phyloP scores from a whole-genome alignment of 1,140 invertebrate genomes.

The Orchesella cincta region DNA sequence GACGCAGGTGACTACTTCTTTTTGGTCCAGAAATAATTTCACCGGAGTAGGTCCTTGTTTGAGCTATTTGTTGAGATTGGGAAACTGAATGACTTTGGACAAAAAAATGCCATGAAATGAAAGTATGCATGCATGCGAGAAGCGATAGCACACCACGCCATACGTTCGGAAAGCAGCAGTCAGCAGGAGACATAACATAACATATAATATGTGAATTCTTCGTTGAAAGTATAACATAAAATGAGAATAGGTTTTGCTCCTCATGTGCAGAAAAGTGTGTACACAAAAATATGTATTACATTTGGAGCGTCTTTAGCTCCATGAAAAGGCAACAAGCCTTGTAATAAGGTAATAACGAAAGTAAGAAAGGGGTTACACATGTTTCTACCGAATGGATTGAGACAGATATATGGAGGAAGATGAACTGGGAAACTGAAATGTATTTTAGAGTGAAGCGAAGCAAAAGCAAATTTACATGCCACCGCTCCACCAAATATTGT shows the following conservation, averaged over 20 bases:
- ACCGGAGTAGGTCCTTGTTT: neutral
- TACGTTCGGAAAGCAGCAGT: neutral
- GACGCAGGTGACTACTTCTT: neutral
- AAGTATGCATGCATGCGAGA: neutral
- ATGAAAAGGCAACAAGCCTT: neutral
- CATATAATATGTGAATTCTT: neutral
- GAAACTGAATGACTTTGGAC: neutral
- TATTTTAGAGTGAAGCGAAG: neutral
- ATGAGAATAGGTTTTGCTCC: neutral
- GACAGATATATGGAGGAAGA: neutral
- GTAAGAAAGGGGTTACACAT: neutral
- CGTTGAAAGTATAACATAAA: neutral
- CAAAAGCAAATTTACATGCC: neutral
- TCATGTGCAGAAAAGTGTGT: neutral
- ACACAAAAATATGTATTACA: neutral
- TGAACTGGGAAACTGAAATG: neutral
- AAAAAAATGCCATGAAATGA: neutral
- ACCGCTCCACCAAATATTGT: neutral
- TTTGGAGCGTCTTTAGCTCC: neutral
- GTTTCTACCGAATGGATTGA: neutral
- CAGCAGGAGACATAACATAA: neutral
- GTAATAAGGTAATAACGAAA: neutral
- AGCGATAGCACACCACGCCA: neutral
- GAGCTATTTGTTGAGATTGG: neutral
- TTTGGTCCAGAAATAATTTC: neutral